These are phyloP conservation scores for Tyrannus savana DNA, from an alignment of 2,113 vertebrate species.

Conservation along the genomic window DNA sequence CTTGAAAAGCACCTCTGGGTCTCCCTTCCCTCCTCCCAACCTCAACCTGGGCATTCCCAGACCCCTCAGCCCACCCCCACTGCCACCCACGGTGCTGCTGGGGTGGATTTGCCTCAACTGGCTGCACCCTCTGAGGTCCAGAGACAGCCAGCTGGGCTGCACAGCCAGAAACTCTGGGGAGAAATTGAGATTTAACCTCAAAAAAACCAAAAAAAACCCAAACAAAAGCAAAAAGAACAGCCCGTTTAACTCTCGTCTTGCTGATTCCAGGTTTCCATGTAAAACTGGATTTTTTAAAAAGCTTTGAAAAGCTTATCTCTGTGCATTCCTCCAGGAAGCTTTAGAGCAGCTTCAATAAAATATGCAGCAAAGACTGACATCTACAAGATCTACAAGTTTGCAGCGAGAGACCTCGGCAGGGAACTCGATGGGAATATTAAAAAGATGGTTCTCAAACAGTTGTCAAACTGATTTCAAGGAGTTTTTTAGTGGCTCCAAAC, in stretches of 20 bases:
- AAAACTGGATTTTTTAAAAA: neutral
- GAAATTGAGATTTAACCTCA: neutral
- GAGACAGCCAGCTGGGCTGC: neutral
- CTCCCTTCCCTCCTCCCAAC: neutral
- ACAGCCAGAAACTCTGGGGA: accelerated
- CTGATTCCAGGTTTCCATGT: neutral
- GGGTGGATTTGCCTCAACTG: neutral
- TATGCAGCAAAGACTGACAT: neutral
- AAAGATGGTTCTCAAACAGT: neutral
- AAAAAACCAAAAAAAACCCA: neutral
- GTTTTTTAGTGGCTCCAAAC: neutral
- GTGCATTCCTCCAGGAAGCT: neutral
- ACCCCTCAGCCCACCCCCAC: neutral
- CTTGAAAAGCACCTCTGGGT: neutral
- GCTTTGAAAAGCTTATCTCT: neutral
- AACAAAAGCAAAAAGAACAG: neutral
- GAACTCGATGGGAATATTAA: neutral
- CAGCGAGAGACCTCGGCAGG: neutral
- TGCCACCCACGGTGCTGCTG: accelerated
- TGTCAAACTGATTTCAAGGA: constrained; percentile 6
- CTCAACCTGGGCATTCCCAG: accelerated
- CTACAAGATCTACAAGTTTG: neutral
- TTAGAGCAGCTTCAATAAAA: neutral
- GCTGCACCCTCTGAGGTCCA: neutral
- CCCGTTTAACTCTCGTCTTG: neutral